Percentiles rank a stretch among this genome's conserved stretches.
These are phyloP conservation scores for Cerceris rybyensis DNA, from an alignment of 2,888 invertebrate genomes.

Conservation along the genomic window DNA sequence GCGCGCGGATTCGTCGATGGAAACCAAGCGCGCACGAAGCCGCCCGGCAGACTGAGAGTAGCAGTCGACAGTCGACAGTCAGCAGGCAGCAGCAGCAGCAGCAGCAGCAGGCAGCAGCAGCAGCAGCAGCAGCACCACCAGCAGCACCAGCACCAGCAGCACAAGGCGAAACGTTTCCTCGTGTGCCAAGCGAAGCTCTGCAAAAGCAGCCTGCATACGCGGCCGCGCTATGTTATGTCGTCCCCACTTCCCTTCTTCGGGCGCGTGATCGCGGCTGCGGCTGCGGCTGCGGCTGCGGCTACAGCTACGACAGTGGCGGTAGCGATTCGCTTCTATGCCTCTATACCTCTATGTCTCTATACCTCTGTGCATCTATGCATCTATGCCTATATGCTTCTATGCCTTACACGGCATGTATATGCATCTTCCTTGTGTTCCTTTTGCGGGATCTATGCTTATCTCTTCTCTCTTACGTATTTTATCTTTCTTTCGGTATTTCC, in stretches of 20 bases:
- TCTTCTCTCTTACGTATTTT: conserved; percentile 9
- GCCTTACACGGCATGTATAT: conserved; percentile 23
- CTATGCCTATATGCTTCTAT: conserved; percentile 34
- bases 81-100: conserved; percentile 56
- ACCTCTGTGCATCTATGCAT: conserved; percentile 27
- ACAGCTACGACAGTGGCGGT: conserved; percentile 7
- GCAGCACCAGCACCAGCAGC: conserved; percentile 39
- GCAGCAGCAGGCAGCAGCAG: conserved; percentile 58
- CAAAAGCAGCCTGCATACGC: conserved; percentile 68
- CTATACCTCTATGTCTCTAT: conserved; percentile 40
- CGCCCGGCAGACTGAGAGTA: conserved; percentile 72
- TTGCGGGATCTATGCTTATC: not conserved
- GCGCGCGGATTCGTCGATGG: conserved; percentile 55
- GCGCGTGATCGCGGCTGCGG: conserved; percentile 59
- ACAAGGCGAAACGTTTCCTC: conserved; percentile 65
- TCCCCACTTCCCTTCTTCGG: conserved; percentile 69
- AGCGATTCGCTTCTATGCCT: conserved; percentile 32
- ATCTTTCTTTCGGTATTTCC: conserved; percentile 12
- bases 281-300: conserved; percentile 37
- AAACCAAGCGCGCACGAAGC: conserved; percentile 70
- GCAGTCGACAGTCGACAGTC: conserved; percentile 56
- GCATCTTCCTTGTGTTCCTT: conserved; percentile 32
- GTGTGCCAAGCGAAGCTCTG: conserved; percentile 68
- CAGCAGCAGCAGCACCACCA: conserved; percentile 54
- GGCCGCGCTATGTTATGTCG: conserved; percentile 65